Base-by-base conservation (phyloP, 2,888 invertebrate genomes). In the Yponomeuta sedellus region DNA sequence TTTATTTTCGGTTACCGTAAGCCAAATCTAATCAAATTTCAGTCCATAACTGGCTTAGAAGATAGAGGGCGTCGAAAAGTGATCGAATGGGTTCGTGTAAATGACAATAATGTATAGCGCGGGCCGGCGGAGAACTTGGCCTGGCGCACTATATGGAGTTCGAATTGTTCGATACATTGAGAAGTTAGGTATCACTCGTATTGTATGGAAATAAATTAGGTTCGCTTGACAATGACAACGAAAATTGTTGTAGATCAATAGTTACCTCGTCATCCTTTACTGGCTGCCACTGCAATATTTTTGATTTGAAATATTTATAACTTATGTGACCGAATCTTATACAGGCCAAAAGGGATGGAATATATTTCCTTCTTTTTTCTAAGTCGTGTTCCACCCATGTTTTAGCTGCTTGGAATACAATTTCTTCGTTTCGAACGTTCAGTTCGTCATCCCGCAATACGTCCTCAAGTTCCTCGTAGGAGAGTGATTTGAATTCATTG, bases 351-450 rank as follows among this genome's bases (percentile, higher is more conserved):
- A 95, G 81, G n/a, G 88, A 85, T n/a, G 93, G 86, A 69, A 95
- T 83, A 75, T 92, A 85, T 40, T 79, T 77, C 73, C 85, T 90
- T 73, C 95, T 88, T 66, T 86, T 89, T 62, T 86, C 84, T 25
- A 92, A 81, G 68, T 93, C 92, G 71, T 92, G 91, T 73, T 94
- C 93, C 34, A 94, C 86, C 96, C 96, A 96, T 64, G 91, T 92
- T 78, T 94, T 92, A 19, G 95, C 91, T 4, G 95, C 94, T 78
- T 95, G 94, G 81, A 95, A 96, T 58, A 95, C 95, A 67, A 93
- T 90, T 81, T 95, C 94, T 85, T 96, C 96, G 72, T 92, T 93
- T 68, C 92, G 92, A 22, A 94, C 94, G 81, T 96, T 96, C 64
- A 96, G 82, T 75, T 94, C 93, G 75, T 96, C 96, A 74, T 95